Conservation (phyloP, 2,797 vertebrate species). For the Sardinella longiceps region DNA sequence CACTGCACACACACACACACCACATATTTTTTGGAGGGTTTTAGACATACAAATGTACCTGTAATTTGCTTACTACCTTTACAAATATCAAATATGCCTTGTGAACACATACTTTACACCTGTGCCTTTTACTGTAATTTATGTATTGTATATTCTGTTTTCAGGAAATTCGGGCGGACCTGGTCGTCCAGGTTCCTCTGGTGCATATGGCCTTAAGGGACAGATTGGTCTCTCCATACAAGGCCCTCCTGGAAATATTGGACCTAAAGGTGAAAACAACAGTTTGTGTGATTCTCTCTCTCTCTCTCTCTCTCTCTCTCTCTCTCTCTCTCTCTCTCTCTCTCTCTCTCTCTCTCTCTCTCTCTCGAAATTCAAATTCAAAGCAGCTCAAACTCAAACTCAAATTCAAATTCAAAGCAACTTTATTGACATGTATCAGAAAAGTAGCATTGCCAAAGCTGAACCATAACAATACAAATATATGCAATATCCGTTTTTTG, state of each 20-base stretch:
- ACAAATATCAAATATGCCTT: neutral
- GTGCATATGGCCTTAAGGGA: conserved; percentile 66
- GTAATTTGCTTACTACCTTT: neutral
- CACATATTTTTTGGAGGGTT: too few relatives aligned
- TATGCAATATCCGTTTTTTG: too few relatives aligned
- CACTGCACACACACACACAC: too few relatives aligned
- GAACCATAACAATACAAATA: too few relatives aligned
- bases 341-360: too few relatives aligned
- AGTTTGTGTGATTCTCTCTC: neutral
- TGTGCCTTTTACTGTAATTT: neutral
- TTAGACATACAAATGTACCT: neutral
- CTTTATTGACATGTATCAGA: too few relatives aligned
- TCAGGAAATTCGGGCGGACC: conserved; percentile 62
- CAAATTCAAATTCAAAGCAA: too few relatives aligned
- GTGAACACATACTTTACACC: neutral
- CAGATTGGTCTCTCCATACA: conserved; percentile 59
- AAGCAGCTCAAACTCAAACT: too few relatives aligned
- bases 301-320: too few relatives aligned
- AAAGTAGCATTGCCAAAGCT: too few relatives aligned
- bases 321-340: too few relatives aligned
- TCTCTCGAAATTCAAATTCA: too few relatives aligned
- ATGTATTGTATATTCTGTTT: conserved; percentile 21
- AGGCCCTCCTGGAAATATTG: conserved; percentile 64
- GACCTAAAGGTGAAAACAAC: conserved; percentile 66
- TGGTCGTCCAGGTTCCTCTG: conserved; percentile 62